Evolutionary conservation across 2,888 invertebrate genomes (phyloP), one percentile per base, ranked within the genome.

Genomic region (Helleia helle): DNA sequence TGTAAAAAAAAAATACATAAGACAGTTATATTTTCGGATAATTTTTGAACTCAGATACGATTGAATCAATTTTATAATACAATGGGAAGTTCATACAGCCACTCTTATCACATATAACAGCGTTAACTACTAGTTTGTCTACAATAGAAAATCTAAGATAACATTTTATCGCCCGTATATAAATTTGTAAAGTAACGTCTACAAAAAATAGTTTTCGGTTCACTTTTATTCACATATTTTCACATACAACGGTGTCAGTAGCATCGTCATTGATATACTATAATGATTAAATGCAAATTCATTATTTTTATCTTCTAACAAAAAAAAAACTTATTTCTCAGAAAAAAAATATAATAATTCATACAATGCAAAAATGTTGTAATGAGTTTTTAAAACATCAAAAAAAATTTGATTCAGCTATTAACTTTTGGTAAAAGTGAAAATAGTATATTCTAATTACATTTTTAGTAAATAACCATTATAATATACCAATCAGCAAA

Each of bases 141-240:
- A 81, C 65, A 59, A 79, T 84, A 84, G 76, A 84, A 84, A 84
- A 83, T 83, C 84, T 84, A 83, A 70, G 70, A 75, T 72, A 74
- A 70, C 58, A 63, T 59, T 65, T 65, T 65, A 73, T 70, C 70
- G 77, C 68, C 67, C 71, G 74, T 74, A 69, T 79, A 74, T 62
- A 73, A 69, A 61, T 65, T 69, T 67, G 66, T 72, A 72, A 75
- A 74, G 64, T 58, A 71, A 73, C 58, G 48, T 62, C 71, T 79
- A 79, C 69, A 65, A 71, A 56, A 70, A 69, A 69, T 60, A 66
- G 61, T 66, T 71, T 51, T 58, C 58, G 65, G 65, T 61, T 62
- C 52, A 51, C 48, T 52, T 54, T 56, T 55, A 51, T 63, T 57
- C 56, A 53, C 59, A 67, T 62, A 59, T 56, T 65, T 61, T 64